These are phyloP conservation scores for Erebia ligea DNA, from an alignment of 2,888 invertebrate species.

Conservation along the genomic window DNA sequence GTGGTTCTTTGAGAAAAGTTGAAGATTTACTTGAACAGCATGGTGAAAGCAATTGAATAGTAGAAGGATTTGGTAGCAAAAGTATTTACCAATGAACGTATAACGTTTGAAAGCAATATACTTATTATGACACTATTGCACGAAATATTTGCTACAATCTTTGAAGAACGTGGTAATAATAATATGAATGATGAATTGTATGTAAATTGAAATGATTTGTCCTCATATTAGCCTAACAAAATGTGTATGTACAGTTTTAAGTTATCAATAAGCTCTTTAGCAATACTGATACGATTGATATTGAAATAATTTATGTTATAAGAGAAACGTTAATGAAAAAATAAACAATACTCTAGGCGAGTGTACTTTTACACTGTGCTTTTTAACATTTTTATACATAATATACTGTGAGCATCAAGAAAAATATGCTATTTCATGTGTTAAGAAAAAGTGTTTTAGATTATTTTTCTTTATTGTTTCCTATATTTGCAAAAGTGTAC, in stretches of 20 bases:
- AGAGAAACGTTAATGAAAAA: background rate
- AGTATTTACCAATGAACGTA: slow-evolving; percentile 4
- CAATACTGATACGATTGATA: background rate
- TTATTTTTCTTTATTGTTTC: slow-evolving; percentile 31
- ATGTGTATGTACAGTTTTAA: slow-evolving; percentile 17
- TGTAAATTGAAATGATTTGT: slow-evolving; percentile 10
- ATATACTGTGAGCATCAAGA: background rate
- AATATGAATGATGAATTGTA: slow-evolving; percentile 7
- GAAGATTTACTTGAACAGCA: background rate
- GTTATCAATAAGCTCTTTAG: slow-evolving; percentile 9
- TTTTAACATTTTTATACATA: slow-evolving; percentile 21
- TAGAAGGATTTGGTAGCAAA: slow-evolving; percentile 6
- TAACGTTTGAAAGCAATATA: slow-evolving; percentile 21
- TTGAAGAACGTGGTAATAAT: background rate
- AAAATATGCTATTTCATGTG: slow-evolving; percentile 15
- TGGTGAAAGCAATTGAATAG: background rate
- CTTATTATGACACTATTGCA: background rate
- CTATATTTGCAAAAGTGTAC: slow-evolving; percentile 35
- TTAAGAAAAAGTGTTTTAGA: slow-evolving; percentile 31
- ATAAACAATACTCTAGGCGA: slow-evolving; percentile 9
- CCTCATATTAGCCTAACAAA: background rate
- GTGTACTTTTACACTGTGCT: slow-evolving; percentile 12
- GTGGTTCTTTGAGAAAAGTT: background rate
- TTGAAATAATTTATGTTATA: background rate
- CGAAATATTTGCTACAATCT: background rate